Evolutionary conservation across 1,140 invertebrate species (phyloP), one percentile per base, ranked within the genome.

Genomic region (Drosophila murphyi): DNA sequence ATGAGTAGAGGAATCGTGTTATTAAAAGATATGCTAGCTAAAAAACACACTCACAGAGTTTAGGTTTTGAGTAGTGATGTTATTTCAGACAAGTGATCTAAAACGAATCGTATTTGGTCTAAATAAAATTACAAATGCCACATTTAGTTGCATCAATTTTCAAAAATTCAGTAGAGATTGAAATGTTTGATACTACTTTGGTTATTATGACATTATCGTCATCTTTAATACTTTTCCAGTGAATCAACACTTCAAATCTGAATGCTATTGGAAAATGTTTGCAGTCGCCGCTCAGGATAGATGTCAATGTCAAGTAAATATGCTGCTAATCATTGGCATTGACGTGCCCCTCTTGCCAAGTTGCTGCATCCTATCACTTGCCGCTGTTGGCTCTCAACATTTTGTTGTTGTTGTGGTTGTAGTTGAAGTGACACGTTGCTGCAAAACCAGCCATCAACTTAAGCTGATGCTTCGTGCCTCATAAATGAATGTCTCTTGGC

Each of bases 251-350:
- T 41, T 68, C 37, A 39, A 47, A 72, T 45, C 51, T 65, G 67
- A 64, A 55, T 51, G 34, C 31, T 59, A 59, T 59, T 67, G 70
- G 50, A 60, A 60, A 60, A 35, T 68, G 47, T 41, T 48, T 37
- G 34, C 64, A 29, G 12, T 50, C 8, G 8, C 32, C 35, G 6
- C 41, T 61, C 56, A 50, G 61, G 47, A 55, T 63, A 47, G 72
- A 65, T 83, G 82, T 87, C 76, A 82, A 65, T 82, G 83, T 82
- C 83, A 87, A 60, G 69, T 59, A 67, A 76, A 79, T 61, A 72
- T 79, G 73, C 71, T 72, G 82, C 76, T 78, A 72, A 82, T 82
- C 80, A 65, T 61, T 48, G 51, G 32, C 68, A 41, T 37, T 7
- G 59, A 64, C 54, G 12, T 41, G 52, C 37, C 51, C 7, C 68